Evolutionary conservation across 2,797 vertebrate species (phyloP), one percentile per base, ranked within the genome.

Genomic region (Chelonia mydas): DNA sequence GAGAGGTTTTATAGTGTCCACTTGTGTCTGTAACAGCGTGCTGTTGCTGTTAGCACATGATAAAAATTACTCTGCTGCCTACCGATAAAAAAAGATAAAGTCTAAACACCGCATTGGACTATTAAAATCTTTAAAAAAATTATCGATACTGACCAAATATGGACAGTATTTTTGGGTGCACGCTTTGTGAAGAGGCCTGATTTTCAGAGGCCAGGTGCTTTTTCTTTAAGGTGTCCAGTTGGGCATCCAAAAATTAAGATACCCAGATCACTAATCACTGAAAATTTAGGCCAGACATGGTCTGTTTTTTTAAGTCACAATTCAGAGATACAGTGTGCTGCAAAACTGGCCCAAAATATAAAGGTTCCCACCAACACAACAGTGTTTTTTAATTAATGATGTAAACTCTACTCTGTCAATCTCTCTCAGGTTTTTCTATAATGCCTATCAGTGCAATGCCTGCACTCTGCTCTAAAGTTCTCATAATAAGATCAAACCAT

Each of bases 341-440:
- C 19, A 41, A 74, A 74, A 51, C 53, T 21, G 77, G 96, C 54
- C 45, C 49, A 76, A 96, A 97, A 94, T 93, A 96, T 27, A 65
- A 55, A 55, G 90, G 96, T 96, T 94, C 86, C 95, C 93, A 81
- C 86, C 83, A 86, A 83, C 6, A 2, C 82, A 83, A 87, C 81
- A 79, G 72, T 83, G 53, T 86, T 85, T 90, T 88, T 86, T 91
- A 96, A 96, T 94, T 97, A 97, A 94, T 0, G 5, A 89, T 84
- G 91, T 90, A 96, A 96, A 96, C 89, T 79, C 92, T 16, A n/a
- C 0, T 1, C 74, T 93, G 85, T 84, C 89, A 86, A 61, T 88
- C 31, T 61, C 31, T 93, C 94, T 96, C 89, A 45, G 83, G 81
- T 94, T 88, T 96, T 92, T 88, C 47, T 93, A 25, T 51, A 84